phyloP scores from a whole-genome alignment of 2,888 invertebrate genomes.

The Zeuzera pyrina region DNA sequence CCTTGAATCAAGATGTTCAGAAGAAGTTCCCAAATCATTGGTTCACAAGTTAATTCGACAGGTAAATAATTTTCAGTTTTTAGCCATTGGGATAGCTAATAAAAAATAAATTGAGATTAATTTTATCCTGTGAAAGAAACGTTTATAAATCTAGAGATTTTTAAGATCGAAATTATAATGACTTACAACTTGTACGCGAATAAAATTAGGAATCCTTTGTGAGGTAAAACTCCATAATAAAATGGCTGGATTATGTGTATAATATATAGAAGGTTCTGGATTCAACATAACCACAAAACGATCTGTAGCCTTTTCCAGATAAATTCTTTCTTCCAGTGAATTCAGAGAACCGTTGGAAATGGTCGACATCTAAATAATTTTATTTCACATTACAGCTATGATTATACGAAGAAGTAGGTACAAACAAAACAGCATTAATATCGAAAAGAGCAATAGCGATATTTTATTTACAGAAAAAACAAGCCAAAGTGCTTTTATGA shows the following conservation, averaged over 20 bases:
- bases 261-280: slow-evolving; percentile 42
- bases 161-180: neutral
- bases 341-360: slow-evolving; percentile 45
- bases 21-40: slow-evolving; percentile 47
- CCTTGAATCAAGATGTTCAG: slow-evolving; percentile 41
- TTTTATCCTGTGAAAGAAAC: no score
- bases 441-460: slow-evolving; percentile 1
- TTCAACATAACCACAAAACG: slow-evolving; percentile 38
- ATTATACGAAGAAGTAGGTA: slow-evolving; percentile 5
- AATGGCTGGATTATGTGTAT: slow-evolving; percentile 58
- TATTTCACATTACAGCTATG: slow-evolving; percentile 1
- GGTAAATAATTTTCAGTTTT: slow-evolving; percentile 48
- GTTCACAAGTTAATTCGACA: slow-evolving; percentile 36
- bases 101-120: slow-evolving; percentile 1
- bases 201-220: slow-evolving; percentile 35
- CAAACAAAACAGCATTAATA: neutral
- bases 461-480: slow-evolving; percentile 50
- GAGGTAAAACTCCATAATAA: slow-evolving; percentile 57
- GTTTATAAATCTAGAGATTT: no score
- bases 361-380: slow-evolving; percentile 49
- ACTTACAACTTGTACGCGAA: slow-evolving; percentile 50
- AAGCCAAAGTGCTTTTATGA: slow-evolving; percentile 60
- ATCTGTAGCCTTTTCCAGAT: slow-evolving; percentile 51
- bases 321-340: slow-evolving; percentile 46
- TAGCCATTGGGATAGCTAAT: slow-evolving; percentile 55